These are phyloP conservation scores for Emys orbicularis DNA, from an alignment of 2,797 vertebrate genomes.

Conservation along the genomic window DNA sequence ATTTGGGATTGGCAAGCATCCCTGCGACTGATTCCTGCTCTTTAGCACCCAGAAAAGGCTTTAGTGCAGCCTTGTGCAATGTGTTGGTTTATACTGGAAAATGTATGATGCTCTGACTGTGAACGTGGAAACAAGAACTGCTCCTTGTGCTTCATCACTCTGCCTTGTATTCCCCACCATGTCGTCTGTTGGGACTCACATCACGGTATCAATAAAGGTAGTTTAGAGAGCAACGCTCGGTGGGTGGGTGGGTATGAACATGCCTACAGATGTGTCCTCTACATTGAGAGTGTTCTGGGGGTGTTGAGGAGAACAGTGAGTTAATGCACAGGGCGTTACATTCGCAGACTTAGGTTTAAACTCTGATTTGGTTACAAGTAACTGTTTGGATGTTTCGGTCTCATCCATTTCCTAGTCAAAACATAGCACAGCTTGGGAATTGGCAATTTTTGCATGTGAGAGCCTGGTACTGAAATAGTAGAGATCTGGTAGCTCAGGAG, in stretches of 20 bases:
- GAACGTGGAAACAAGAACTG: background rate
- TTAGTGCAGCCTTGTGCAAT: background rate
- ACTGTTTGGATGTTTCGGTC: background rate
- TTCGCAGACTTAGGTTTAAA: background rate
- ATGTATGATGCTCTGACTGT: background rate
- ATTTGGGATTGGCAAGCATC: background rate
- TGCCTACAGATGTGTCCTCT: background rate
- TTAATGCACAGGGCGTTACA: background rate
- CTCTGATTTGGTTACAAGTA: background rate
- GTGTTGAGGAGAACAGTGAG: background rate
- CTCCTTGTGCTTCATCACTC: background rate
- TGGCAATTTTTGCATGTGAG: rapidly evolving
- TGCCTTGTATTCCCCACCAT: background rate
- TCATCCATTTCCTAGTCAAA: background rate
- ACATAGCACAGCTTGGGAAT: background rate
- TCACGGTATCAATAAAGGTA: background rate
- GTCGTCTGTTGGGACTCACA: background rate
- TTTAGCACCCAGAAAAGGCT: background rate
- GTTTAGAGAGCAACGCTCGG: background rate
- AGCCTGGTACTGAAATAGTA: rapidly evolving
- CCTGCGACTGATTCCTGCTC: background rate
- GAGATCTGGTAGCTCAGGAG: background rate
- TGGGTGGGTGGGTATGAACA: background rate
- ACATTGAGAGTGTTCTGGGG: background rate
- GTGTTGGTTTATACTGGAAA: background rate